These are phyloP conservation scores for Balaeniceps rex DNA, from an alignment of 2,113 vertebrate genomes.

Conservation along the genomic window DNA sequence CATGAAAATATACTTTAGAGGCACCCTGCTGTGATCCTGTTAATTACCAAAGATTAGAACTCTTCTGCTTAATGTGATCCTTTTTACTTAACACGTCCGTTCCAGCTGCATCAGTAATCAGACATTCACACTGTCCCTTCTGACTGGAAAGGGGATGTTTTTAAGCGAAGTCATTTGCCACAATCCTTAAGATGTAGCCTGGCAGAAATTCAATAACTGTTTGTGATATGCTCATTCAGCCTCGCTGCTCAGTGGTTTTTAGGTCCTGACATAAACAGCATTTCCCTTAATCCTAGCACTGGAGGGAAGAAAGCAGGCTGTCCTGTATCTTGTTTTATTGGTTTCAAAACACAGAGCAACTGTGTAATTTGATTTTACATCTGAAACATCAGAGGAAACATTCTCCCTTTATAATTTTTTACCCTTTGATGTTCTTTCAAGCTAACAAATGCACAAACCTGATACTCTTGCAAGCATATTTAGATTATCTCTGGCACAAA, in stretches of 20 bases:
- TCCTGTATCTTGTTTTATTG: conserved; percentile 24
- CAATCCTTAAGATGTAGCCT: conserved; percentile 64
- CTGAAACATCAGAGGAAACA: background rate
- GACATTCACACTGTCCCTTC: conserved; percentile 61
- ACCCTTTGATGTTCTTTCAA: conserved; percentile 47
- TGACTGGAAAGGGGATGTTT: conserved; percentile 56
- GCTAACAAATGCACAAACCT: conserved; percentile 40
- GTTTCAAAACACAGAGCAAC: conserved; percentile 40
- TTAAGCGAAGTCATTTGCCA: conserved; percentile 71
- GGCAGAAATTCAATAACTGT: conserved; percentile 77
- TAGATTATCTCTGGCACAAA: background rate
- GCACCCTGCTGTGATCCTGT: conserved; percentile 53
- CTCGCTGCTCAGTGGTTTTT: conserved; percentile 48
- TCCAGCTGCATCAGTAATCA: conserved; percentile 66
- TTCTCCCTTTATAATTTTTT: conserved; percentile 23
- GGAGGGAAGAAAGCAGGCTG: conserved; percentile 23
- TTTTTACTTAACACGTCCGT: conserved; percentile 41
- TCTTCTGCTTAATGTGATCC: conserved; percentile 57
- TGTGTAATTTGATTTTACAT: conserved; percentile 39
- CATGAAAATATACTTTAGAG: conserved; percentile 54
- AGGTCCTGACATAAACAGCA: conserved; percentile 56
- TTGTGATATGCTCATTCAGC: conserved; percentile 67
- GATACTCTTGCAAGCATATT: conserved; percentile 25
- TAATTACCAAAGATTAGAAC: conserved; percentile 72
- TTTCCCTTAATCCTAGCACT: conserved; percentile 51